Evolutionary conservation across 2,888 invertebrate genomes (phyloP), one percentile per base, ranked within the genome.

Genomic region (Papilio demoleus): DNA sequence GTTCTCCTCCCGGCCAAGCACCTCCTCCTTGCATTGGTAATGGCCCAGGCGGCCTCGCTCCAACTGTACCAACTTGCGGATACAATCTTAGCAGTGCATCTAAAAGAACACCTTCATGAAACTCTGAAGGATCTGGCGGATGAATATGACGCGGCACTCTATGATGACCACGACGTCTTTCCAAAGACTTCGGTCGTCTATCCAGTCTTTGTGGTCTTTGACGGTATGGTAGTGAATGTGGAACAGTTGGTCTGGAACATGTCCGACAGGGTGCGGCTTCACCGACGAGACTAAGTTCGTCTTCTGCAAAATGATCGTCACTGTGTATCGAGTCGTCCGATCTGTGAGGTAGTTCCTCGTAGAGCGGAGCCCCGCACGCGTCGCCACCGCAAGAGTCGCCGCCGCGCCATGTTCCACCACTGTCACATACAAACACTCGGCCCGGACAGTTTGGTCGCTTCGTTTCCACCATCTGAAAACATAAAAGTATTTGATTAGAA

Each of bases 291-390:
- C 92, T 96, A 14, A 97, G 92, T 81, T 97, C 97, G 81, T 97
- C 97, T 87, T 97, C 97, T 61, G 97, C 97, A 81, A 97, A 97
- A 80, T 97, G 97, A 79, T 97, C 97, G 81, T 97, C 97, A 80
- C 96, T 96, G 80, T 95, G 95, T 27, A 93, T 79, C 40, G 92
- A 91, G 77, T 93, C 93, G 42, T 94, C 93, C 12, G 94, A 95
- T 70, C 94, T 92, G 71, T 94, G 94, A 0, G 94, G 94, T 53
- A 97, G 93, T 81, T 97, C 97, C 88, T 97, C 97, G 87, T 97
- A 97, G 27, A 97, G 95, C 64, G 97, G 97, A 77, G 97, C 97
- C 79, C 90, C 92, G 72, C 90, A 92, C 0, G 86, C 73, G 70
- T 92, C 91, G 0, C 90, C 88, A 0, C 87, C 88, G 67, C 92